Conservation (phyloP, 2,888 invertebrate genomes). For the Trissolcus japonicus region DNA sequence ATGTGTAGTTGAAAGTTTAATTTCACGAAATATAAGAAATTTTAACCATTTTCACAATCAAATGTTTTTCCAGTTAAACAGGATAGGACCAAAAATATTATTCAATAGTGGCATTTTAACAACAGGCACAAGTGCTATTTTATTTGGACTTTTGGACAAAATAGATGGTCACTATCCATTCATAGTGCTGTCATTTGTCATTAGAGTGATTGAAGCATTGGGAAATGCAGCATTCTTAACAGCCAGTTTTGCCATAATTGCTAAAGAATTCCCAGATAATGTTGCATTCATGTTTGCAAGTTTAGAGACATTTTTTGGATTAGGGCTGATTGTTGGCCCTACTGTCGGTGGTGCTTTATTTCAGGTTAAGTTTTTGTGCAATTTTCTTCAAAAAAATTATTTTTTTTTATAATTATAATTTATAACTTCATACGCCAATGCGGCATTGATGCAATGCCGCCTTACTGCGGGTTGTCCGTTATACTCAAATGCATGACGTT, state of each 20-base stretch:
- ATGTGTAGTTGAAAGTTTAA: too few relatives aligned
- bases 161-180: slow-evolving; percentile 84
- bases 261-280: slow-evolving; percentile 90
- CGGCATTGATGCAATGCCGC: too few relatives aligned
- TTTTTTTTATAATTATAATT: slow-evolving; percentile 2
- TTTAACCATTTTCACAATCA: not conserved
- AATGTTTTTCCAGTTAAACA: slow-evolving; percentile 79
- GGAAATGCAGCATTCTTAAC: slow-evolving; percentile 92
- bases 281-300: slow-evolving; percentile 91
- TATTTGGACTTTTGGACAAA: slow-evolving; percentile 83
- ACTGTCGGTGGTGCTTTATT: slow-evolving; percentile 92
- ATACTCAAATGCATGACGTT: too few relatives aligned
- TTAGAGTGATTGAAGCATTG: slow-evolving; percentile 88
- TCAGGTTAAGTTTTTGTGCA: slow-evolving; percentile 73
- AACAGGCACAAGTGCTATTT: slow-evolving; percentile 88
- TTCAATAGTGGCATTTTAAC: slow-evolving; percentile 90
- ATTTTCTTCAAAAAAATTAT: not conserved
- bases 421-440: not conserved
- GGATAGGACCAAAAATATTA: slow-evolving; percentile 86
- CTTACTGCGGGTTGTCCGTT: too few relatives aligned
- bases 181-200: slow-evolving; percentile 86
- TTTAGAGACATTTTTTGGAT: slow-evolving; percentile 91
- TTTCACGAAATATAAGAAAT: not conserved
- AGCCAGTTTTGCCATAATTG: slow-evolving; percentile 91
- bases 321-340: slow-evolving; percentile 92